phyloP scores from a whole-genome alignment of 2,888 invertebrate genomes.

The Eupithecia abbreviata region DNA sequence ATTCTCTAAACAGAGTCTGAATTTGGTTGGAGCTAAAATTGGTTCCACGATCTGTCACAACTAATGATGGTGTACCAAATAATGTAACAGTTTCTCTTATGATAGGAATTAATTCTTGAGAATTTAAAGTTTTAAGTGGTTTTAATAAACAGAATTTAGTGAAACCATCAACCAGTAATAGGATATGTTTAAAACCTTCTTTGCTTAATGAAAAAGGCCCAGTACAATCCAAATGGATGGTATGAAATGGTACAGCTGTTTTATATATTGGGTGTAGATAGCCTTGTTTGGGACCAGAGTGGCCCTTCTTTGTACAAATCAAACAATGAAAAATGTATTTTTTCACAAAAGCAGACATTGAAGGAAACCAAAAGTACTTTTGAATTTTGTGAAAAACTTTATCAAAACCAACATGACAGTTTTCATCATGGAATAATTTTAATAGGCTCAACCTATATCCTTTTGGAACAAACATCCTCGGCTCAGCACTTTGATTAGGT shows the following conservation, averaged over 20 bases:
- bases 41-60: conserved; percentile 42
- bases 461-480: conserved; percentile 46
- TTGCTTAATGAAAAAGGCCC: too few relatives aligned
- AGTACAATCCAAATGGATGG: conserved; percentile 50
- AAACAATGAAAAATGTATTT: neutral
- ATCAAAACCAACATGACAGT: conserved; percentile 18
- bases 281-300: conserved; percentile 19
- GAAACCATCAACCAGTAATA: conserved; percentile 49
- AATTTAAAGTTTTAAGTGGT: conserved; percentile 44
- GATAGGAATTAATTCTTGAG: conserved; percentile 38
- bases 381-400: neutral
- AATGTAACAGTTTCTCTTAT: conserved; percentile 44
- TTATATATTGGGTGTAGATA: conserved; percentile 17
- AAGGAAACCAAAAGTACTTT: conserved; percentile 14
- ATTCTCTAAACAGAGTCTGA: conserved; percentile 28
- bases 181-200: too few relatives aligned
- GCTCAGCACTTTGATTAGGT: conserved; percentile 1
- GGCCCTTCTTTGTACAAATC: neutral
- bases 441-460: conserved; percentile 30
- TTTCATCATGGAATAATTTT: conserved; percentile 13
- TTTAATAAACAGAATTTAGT: conserved; percentile 51
- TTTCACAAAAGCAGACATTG: neutral
- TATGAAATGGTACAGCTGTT: conserved; percentile 47
- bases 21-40: conserved; percentile 37
- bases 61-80: conserved; percentile 38